Evolutionary conservation across 2,888 invertebrate genomes (phyloP).

Genomic region (Chironomus tentans): DNA sequence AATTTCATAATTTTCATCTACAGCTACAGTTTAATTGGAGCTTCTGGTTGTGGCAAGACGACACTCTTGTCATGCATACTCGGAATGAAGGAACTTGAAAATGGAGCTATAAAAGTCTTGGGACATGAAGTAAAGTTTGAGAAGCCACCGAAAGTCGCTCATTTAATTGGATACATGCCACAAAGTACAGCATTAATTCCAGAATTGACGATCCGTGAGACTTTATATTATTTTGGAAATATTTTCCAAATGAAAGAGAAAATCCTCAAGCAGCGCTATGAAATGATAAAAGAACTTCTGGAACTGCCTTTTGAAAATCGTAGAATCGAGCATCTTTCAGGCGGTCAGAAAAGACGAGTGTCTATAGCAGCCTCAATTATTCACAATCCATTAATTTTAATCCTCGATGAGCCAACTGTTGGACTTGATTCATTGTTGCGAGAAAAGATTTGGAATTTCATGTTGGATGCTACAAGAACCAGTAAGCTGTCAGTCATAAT

Average conservation of each 20-base stretch:
- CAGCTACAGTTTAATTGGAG: neutral
- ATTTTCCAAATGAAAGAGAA: neutral
- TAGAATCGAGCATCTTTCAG: neutral
- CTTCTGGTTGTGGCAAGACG: neutral
- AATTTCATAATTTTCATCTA: neutral
- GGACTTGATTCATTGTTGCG: neutral
- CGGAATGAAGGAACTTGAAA: neutral
- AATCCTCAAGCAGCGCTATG: neutral
- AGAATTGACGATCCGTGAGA: neutral
- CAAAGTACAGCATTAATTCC: neutral
- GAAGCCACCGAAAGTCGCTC: neutral
- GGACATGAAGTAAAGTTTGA: neutral
- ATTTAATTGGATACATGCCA: neutral
- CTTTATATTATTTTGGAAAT: neutral
- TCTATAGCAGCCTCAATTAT: neutral
- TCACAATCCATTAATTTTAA: neutral
- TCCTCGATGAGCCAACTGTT: neutral
- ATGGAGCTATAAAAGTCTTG: neutral
- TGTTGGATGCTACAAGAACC: neutral
- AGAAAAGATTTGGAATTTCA: neutral
- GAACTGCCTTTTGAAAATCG: neutral
- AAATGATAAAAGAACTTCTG: neutral
- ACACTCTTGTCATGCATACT: neutral
- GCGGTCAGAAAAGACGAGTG: neutral
- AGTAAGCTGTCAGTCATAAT: neutral